Evolutionary conservation across 2,113 vertebrate species (phyloP).

Genomic region (Thinocorus orbignyianus): DNA sequence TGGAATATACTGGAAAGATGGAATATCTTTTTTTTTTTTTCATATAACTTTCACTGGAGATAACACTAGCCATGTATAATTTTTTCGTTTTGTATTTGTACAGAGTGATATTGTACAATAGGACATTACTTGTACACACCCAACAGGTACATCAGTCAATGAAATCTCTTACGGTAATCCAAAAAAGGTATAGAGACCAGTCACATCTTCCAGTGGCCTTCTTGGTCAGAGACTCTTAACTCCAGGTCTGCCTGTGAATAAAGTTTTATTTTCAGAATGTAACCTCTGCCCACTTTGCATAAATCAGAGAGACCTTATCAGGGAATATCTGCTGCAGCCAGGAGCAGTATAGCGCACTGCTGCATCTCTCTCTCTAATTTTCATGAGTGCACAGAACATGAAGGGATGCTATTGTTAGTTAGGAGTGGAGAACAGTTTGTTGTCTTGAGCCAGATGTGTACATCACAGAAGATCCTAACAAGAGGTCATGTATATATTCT

Average conservation of each 20-base stretch:
- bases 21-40: not conserved
- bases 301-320: not conserved
- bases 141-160: not conserved
- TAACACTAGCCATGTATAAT: fast-evolving
- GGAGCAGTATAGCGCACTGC: not conserved
- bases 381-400: not conserved
- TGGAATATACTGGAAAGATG: not conserved
- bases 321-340: not conserved
- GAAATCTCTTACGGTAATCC: not conserved
- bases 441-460: not conserved
- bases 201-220: not conserved
- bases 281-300: not conserved
- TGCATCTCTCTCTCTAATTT: not conserved
- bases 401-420: not conserved
- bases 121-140: not conserved
- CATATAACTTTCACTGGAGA: not conserved
- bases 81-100: not conserved
- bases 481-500: not conserved
- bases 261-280: not conserved
- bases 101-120: not conserved
- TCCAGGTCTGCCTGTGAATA: not conserved
- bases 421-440: not conserved
- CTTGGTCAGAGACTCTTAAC: not conserved
- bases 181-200: not conserved
- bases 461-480: not conserved